Evolutionary conservation across 2,113 vertebrate genomes (phyloP).

Genomic region (Orientallactaga bullata): DNA sequence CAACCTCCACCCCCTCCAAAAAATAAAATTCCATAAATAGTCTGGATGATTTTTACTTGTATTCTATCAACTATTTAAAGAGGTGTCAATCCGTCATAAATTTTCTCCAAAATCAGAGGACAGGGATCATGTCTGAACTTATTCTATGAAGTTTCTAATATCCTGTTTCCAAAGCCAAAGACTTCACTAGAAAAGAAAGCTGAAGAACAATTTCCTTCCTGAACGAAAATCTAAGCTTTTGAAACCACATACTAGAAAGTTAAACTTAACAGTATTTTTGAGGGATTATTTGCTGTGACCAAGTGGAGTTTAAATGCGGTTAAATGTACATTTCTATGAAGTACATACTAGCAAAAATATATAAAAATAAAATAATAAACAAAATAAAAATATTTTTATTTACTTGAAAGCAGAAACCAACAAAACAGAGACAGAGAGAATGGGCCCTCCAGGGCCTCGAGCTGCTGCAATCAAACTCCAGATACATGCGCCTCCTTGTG

Average conservation of each 20-base stretch:
- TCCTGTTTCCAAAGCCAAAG: background rate
- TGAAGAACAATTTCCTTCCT: background rate
- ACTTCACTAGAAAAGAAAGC: slow-evolving; percentile 13
- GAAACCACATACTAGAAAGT: background rate
- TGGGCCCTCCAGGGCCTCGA: too few species aligned
- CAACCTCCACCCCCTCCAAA: too few species aligned
- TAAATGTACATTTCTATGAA: background rate
- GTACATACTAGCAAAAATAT: background rate
- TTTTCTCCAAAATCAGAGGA: background rate
- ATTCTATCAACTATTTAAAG: slow-evolving; percentile 10
- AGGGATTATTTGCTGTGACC: background rate
- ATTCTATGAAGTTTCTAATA: background rate
- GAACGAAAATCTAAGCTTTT: background rate
- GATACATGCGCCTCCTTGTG: too few species aligned
- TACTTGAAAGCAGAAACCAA: too few species aligned
- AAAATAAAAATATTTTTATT: too few species aligned
- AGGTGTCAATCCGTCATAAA: background rate
- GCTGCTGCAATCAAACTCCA: too few species aligned
- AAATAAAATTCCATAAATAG: background rate
- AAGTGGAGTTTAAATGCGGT: background rate
- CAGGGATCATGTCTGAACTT: background rate
- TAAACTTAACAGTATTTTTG: background rate
- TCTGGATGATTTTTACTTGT: background rate
- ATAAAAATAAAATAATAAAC: too few species aligned
- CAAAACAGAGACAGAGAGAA: too few species aligned